Percentiles rank a stretch among this genome's conserved stretches.
phyloP scores from a whole-genome alignment of 2,888 invertebrate species.

The Cheilosia scutellata region DNA sequence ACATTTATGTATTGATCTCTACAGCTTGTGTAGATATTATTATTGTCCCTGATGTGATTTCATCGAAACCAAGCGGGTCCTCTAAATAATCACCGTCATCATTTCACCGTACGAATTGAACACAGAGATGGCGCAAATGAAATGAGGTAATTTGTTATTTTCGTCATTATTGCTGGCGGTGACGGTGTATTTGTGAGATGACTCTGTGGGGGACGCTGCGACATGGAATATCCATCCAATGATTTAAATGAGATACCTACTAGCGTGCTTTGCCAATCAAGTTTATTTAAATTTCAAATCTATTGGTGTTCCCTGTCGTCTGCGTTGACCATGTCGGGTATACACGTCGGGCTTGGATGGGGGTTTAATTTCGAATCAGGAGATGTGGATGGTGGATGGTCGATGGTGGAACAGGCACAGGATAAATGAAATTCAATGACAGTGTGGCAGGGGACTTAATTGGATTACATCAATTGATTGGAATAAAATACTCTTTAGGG shows the following conservation, averaged over 20 bases:
- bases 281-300: slow-evolving; percentile 69
- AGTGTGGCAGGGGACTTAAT: slow-evolving; percentile 66
- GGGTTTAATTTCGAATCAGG: slow-evolving; percentile 55
- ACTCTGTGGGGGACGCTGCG: neutral
- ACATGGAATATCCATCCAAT: neutral
- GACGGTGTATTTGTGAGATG: neutral
- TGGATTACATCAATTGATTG: slow-evolving; percentile 75
- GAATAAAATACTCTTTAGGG: slow-evolving; percentile 66
- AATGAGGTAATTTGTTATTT: slow-evolving; percentile 56
- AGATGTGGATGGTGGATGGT: neutral
- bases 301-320: slow-evolving; percentile 27
- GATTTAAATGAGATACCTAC: slow-evolving; percentile 56
- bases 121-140: slow-evolving; percentile 25
- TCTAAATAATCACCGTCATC: slow-evolving; percentile 25
- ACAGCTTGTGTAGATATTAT: neutral
- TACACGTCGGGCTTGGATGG: neutral
- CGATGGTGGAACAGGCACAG: neutral
- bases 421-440: slow-evolving; percentile 26
- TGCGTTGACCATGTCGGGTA: slow-evolving; percentile 11
- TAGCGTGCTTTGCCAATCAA: slow-evolving; percentile 48
- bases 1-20: neutral
- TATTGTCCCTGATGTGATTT: slow-evolving; percentile 30
- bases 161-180: neutral
- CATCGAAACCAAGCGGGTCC: slow-evolving; percentile 40
- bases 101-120: neutral